Base-by-base conservation (phyloP, 2,888 invertebrate genomes). In the Syritta pipiens region DNA sequence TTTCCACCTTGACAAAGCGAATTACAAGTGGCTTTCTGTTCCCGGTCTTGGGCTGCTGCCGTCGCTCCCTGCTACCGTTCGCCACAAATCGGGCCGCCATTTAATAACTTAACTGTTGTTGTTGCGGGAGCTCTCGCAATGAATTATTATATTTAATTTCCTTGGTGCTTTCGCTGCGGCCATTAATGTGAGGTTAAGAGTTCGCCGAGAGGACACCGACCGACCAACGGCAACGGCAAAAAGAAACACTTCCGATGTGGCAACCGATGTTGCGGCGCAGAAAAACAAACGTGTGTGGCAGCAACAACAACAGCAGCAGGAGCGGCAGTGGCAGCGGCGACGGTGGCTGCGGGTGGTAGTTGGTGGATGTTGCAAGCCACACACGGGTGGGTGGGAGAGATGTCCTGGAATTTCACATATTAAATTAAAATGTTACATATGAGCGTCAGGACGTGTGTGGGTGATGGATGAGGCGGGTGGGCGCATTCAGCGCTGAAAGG, bases 81-180 rank as follows among this genome's bases (percentile, higher is more conserved):
- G 28, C 30, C 57, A 49, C 55, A 24, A 46, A 48, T 60, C 49
- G 67, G 14, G 57, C 67, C 60, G 49, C 67, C 79, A 79, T 79
- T 79, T 79, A 79, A 79, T 62, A 79, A 79, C 79, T 79, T 79
- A 72, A 72, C 79, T 67, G 67, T 65, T 72, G 77, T 72, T 71
- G 42, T n/a, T n/a, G n/a, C n/a, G 42, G 55, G 72, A 72, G n/a
- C n/a, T n/a, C 60, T 81, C 63, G 79, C 79, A 59, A 79, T 81
- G 81, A 81, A 81, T 81, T 81, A 81, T 81, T 79, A 74, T 77
- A 79, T 81, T 79, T 81, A 77, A 81, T 81, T 81, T 79, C 81
- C 81, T 81, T 69, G 81, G 81, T 81, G 57, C 81, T 81, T 81
- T 67, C 65, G 79, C 62, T 79, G 74, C 24, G 81, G 81, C 62